Evolutionary conservation across 1,140 invertebrate genomes (phyloP), one percentile per base, ranked within the genome.

Genomic region (Dendroctonus valens): DNA sequence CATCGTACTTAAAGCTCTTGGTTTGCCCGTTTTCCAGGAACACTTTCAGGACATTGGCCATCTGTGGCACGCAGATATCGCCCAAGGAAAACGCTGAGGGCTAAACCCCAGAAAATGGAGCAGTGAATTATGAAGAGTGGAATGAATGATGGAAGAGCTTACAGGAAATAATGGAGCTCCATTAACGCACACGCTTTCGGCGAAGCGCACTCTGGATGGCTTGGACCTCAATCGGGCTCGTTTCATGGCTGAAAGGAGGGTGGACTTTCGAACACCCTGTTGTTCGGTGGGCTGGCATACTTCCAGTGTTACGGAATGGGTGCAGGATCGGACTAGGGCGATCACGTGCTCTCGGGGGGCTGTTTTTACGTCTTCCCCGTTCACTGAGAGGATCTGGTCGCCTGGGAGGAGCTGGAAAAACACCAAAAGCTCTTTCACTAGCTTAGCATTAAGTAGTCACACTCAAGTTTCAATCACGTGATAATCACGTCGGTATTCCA

Each of bases 1-100:
- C 86, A 79, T 97, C 93, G 77, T 97, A 97, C 77, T 96, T 96
- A 79, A 97, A 97, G n/a, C 92, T 95, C 79, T 96, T 96, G 5
- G 94, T 96, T 79, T 96, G 94, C 4, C 94, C 93, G 77, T 96
- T 97, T 80, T 97, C 94, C 37, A 96, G 81, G 76, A 95, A 96
- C 41, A 94, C 92, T 81, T 96, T 94, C 37, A 96, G 83, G 7
- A 96, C 93, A 80, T 94, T 96, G 8, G 93, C 93, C 87, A 96
- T 92, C 40, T 92, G 90, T 11, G 93, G 91, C 41, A 93, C 83
- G 74, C 89, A 91, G 49, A 91, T 86, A 72, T 94, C 91, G 46
- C 89, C 87, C 44, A 88, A 79, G 3, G 88, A 89, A 75, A 90
- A 89, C 2, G 87, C 86, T 15, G 89, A 91, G 7, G 89, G 87